A percentile compares a stretch with the other conserved stretches of the same genome.
These are phyloP conservation scores for Hyles euphorbiae DNA, from an alignment of 1,140 invertebrate species.

Conservation along the genomic window DNA sequence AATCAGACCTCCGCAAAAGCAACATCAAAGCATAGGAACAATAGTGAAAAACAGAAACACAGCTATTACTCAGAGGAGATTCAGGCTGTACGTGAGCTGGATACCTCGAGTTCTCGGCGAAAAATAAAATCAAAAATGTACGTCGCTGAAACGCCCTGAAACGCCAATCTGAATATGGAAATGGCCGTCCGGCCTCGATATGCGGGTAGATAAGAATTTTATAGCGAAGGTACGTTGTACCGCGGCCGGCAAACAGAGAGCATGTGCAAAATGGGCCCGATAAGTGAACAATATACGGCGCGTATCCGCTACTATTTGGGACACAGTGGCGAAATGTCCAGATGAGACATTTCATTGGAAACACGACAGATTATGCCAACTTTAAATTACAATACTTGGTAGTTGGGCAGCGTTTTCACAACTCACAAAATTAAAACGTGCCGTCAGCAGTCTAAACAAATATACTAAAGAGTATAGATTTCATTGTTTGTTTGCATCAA, in stretches of 20 bases:
- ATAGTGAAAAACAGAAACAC: too few relatives aligned
- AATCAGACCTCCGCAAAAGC: too few relatives aligned
- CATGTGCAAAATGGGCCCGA: slow-evolving; percentile 39
- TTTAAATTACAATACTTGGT: too few relatives aligned
- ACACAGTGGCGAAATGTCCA: slow-evolving; percentile 1
- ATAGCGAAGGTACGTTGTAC: slow-evolving; percentile 40
- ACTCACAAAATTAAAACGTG: too few relatives aligned
- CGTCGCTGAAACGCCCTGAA: slow-evolving; percentile 41
- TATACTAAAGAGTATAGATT: too few relatives aligned
- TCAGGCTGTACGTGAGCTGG: too few relatives aligned
- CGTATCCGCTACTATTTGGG: slow-evolving; percentile 6
- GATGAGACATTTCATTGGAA: neutral
- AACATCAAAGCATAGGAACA: too few relatives aligned
- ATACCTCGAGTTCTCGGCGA: too few relatives aligned
- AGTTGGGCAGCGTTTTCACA: too few relatives aligned
- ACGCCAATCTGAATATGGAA: slow-evolving; percentile 66
- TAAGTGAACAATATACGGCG: slow-evolving; percentile 30
- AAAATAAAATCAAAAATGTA: slow-evolving; percentile 37
- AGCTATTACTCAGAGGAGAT: too few relatives aligned
- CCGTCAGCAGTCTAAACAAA: too few relatives aligned
- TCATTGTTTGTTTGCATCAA: too few relatives aligned
- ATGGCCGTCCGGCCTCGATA: slow-evolving; percentile 58
- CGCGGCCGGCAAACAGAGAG: slow-evolving; percentile 33
- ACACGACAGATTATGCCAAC: neutral
- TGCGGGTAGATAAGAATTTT: slow-evolving; percentile 67